Conservation (phyloP, 2,888 invertebrate genomes). For the Podabrus alpinus region DNA sequence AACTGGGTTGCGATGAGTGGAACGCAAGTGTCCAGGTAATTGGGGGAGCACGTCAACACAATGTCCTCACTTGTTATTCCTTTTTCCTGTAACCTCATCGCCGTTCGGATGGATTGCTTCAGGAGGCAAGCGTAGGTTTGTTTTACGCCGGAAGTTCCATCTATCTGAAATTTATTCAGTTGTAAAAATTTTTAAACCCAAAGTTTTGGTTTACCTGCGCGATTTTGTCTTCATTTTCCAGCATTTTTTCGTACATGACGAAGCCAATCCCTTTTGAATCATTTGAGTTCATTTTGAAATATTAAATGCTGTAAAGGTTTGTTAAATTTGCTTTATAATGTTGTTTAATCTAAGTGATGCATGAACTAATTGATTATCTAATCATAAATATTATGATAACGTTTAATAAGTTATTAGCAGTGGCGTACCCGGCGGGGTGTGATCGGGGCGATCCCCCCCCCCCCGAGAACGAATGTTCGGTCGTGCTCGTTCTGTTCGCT, state of each 20-base stretch:
- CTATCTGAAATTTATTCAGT: slow-evolving; percentile 4
- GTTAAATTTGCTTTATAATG: neutral
- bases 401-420: no score
- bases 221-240: neutral
- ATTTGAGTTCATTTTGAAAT: neutral
- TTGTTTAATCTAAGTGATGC: neutral
- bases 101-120: slow-evolving; percentile 3
- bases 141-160: slow-evolving; percentile 5
- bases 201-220: neutral
- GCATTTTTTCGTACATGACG: neutral
- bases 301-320: neutral
- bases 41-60: slow-evolving; percentile 56
- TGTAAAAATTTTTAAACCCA: neutral
- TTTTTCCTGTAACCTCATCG: slow-evolving; percentile 26
- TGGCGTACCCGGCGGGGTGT: no score
- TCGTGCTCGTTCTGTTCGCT: no score
- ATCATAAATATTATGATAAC: no score
- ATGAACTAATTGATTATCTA: neutral
- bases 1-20: slow-evolving; percentile 57
- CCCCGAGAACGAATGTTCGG: no score
- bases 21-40: slow-evolving; percentile 54
- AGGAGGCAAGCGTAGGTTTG: slow-evolving; percentile 51
- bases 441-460: no score
- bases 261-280: neutral
- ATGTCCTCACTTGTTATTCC: slow-evolving; percentile 56